These are phyloP conservation scores for Unio delphinus DNA, from an alignment of 2,888 invertebrate genomes.

Conservation along the genomic window DNA sequence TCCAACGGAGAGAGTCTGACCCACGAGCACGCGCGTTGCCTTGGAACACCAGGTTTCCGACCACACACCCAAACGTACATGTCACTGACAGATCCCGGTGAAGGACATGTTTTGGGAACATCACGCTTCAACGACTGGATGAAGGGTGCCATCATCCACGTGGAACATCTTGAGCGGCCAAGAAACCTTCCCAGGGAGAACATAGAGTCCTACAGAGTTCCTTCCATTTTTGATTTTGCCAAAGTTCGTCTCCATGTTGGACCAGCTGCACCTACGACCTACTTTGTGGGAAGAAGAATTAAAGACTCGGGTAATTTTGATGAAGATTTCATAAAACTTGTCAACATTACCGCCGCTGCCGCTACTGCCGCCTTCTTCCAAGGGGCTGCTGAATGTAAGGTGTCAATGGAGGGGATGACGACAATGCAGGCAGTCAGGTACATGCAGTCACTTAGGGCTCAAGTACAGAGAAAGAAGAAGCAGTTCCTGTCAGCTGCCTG, in stretches of 20 bases:
- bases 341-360: constrained; percentile 47
- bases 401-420: constrained; percentile 47
- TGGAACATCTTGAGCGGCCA: constrained; percentile 52
- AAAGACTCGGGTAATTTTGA: constrained; percentile 49
- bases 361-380: constrained; percentile 45
- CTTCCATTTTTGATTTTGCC: constrained; percentile 45
- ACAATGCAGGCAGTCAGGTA: constrained; percentile 45
- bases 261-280: constrained; percentile 43
- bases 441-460: constrained; percentile 40
- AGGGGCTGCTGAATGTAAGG: constrained; percentile 48
- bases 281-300: constrained; percentile 44
- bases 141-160: constrained; percentile 51
- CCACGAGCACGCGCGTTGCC: constrained; percentile 15
- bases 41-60: constrained; percentile 49
- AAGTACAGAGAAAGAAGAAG: constrained; percentile 34
- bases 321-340: constrained; percentile 46
- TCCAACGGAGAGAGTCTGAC: constrained; percentile 20
- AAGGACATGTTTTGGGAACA: constrained; percentile 50
- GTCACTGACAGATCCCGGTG: constrained; percentile 52
- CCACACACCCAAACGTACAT: constrained; percentile 51
- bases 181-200: constrained; percentile 35
- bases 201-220: constrained; percentile 52
- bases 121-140: constrained; percentile 49
- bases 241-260: constrained; percentile 49
- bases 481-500: constrained; percentile 50